Conservation (phyloP, 1,140 invertebrate genomes). For the Drosophila parabipectinata region DNA sequence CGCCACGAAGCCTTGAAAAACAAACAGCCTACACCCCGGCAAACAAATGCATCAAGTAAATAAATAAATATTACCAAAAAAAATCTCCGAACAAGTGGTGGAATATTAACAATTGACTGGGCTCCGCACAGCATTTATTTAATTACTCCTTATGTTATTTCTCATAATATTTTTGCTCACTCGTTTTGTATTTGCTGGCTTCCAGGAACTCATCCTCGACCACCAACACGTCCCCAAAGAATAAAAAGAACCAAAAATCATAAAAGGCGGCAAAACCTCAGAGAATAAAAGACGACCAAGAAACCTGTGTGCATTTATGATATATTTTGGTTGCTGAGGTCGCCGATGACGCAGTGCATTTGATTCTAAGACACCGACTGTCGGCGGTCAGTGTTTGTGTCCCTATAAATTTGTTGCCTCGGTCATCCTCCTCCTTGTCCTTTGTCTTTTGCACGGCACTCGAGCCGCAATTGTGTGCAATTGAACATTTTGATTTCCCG, state of each 20-base stretch:
- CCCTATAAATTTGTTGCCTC: slow-evolving; percentile 58
- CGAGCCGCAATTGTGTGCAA: slow-evolving; percentile 71
- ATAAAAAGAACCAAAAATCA: slow-evolving; percentile 16
- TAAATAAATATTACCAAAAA: slow-evolving; percentile 59
- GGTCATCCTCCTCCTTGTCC: slow-evolving; percentile 46
- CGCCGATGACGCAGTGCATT: slow-evolving; percentile 74
- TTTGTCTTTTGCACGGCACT: slow-evolving; percentile 60
- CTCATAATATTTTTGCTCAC: slow-evolving; percentile 76
- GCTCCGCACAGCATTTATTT: slow-evolving; percentile 40
- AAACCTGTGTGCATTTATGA: slow-evolving; percentile 77
- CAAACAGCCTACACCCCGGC: slow-evolving; percentile 10
- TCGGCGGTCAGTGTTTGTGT: slow-evolving; percentile 65
- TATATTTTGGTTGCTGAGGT: slow-evolving; percentile 57
- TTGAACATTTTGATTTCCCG: slow-evolving; percentile 77
- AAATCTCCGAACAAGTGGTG: slow-evolving; percentile 34
- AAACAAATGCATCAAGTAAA: slow-evolving; percentile 46
- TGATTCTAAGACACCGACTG: slow-evolving; percentile 51
- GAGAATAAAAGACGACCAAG: slow-evolving; percentile 28
- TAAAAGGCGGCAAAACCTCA: slow-evolving; percentile 75
- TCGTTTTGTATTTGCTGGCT: slow-evolving; percentile 60
- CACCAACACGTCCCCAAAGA: slow-evolving; percentile 46
- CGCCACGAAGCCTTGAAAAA: neutral
- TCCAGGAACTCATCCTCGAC: slow-evolving; percentile 62
- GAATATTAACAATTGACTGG: slow-evolving; percentile 23
- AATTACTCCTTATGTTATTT: slow-evolving; percentile 70